Conservation (phyloP, 2,113 vertebrate species). For the Maccullochella peelii region DNA sequence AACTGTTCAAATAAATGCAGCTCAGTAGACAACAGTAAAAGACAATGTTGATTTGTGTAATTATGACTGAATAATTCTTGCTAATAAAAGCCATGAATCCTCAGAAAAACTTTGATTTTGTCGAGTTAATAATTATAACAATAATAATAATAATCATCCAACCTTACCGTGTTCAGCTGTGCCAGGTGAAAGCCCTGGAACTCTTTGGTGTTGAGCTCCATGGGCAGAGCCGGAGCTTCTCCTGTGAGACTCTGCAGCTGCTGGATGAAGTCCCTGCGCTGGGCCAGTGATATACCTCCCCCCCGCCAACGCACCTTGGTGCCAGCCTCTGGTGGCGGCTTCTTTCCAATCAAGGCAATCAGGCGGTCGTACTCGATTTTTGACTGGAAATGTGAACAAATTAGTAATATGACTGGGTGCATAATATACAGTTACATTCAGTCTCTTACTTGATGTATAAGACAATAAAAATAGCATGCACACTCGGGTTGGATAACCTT, state of each 20-base stretch:
- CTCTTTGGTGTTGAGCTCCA: slow-evolving; percentile 95
- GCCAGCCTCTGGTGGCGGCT: slow-evolving; percentile 87
- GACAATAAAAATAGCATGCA: neutral
- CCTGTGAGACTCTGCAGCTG: slow-evolving; percentile 92
- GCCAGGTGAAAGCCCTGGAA: slow-evolving; percentile 96
- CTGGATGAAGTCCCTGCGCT: slow-evolving; percentile 92
- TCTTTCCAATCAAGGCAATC: slow-evolving; percentile 93
- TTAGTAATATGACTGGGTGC: neutral
- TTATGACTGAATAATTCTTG: neutral
- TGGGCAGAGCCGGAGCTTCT: slow-evolving; percentile 84
- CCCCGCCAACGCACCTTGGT: slow-evolving; percentile 93
- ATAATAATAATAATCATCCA: neutral
- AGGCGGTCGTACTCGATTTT: slow-evolving; percentile 97
- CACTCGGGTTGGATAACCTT: neutral
- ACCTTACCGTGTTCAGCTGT: slow-evolving; percentile 89
- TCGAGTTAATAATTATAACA: too few species aligned
- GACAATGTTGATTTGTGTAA: neutral
- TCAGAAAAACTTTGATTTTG: too few species aligned
- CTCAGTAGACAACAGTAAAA: neutral
- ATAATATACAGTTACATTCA: neutral
- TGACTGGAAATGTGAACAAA: slow-evolving; percentile 80
- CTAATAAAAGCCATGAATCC: neutral
- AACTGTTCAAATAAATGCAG: neutral
- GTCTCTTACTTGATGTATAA: neutral
- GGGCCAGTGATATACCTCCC: slow-evolving; percentile 89